Conservation (phyloP, 2,888 invertebrate species). For the Leucophenga maculata region DNA sequence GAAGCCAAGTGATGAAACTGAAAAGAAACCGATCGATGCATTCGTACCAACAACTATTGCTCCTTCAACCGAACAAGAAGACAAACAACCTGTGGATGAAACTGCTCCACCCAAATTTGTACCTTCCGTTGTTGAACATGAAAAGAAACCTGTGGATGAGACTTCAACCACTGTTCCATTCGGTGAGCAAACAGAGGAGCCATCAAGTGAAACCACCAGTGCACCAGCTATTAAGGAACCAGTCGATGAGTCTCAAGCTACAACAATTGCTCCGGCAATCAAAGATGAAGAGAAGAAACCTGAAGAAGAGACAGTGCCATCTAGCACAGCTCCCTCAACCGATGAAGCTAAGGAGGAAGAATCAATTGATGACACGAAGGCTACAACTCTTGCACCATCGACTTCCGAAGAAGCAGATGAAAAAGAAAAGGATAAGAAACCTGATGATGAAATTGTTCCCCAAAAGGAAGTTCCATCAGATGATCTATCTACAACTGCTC, state of each 20-base stretch:
- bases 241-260: conserved; percentile 27
- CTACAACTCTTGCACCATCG: conserved; percentile 15
- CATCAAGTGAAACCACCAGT: conserved; percentile 7
- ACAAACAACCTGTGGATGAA: not conserved
- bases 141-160: conserved; percentile 25
- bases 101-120: not conserved
- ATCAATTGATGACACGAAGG: conserved; percentile 18
- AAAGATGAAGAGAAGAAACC: conserved; percentile 20
- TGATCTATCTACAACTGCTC: conserved; percentile 1
- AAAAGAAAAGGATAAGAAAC: conserved; percentile 32
- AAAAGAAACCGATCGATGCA: conserved; percentile 25
- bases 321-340: conserved; percentile 33
- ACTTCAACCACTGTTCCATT: conserved; percentile 36
- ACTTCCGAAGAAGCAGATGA: conserved; percentile 26
- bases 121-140: not conserved
- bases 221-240: conserved; percentile 26
- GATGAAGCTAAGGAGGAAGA: conserved; percentile 36
- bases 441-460: conserved; percentile 25
- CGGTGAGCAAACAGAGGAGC: conserved; percentile 14
- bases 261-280: conserved; percentile 26
- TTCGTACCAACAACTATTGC: not conserved
- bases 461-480: not conserved
- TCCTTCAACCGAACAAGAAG: not conserved
- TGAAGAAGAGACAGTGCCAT: conserved; percentile 5
- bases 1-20: conserved; percentile 33